Conservation (phyloP, 1,140 invertebrate genomes). For the Ptiloglossa arizonensis region DNA sequence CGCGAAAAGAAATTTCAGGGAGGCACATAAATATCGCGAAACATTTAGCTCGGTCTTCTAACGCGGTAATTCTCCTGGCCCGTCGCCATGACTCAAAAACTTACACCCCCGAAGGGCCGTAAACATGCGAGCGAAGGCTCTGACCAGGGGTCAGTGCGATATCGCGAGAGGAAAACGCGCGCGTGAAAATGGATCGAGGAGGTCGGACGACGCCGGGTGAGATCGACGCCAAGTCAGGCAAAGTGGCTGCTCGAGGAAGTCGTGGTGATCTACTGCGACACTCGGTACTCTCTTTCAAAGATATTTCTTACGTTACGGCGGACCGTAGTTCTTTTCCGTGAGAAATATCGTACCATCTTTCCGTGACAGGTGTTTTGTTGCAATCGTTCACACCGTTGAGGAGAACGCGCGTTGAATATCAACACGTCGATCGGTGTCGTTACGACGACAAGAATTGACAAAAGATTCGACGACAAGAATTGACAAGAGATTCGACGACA, state of each 20-base stretch:
- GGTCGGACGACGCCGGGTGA: not conserved
- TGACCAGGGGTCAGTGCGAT: too few species aligned
- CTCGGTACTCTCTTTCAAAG: not conserved
- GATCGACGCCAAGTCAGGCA: constrained; percentile 23
- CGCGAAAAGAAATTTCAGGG: not conserved
- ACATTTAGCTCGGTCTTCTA: not conserved
- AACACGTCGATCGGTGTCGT: too few species aligned
- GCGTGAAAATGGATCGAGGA: constrained; percentile 4
- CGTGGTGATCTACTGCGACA: constrained; percentile 5
- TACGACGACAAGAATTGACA: too few species aligned
- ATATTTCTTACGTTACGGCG: constrained; percentile 2
- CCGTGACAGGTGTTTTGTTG: too few species aligned
- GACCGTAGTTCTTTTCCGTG: not conserved
- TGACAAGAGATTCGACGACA: too few species aligned
- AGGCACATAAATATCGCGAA: constrained; percentile 11
- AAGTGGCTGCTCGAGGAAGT: not conserved
- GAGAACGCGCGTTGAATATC: too few species aligned
- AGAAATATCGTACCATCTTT: too few species aligned
- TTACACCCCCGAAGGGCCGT: constrained; percentile 1
- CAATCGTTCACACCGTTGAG: too few species aligned
- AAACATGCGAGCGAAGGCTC: too few species aligned
- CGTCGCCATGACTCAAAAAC: constrained; percentile 16
- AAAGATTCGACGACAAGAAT: too few species aligned
- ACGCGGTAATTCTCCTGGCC: not conserved
- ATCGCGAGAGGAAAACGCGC: too few species aligned